These are phyloP conservation scores for Meliscaeva auricollis DNA, from an alignment of 2,888 invertebrate species.

Conservation along the genomic window DNA sequence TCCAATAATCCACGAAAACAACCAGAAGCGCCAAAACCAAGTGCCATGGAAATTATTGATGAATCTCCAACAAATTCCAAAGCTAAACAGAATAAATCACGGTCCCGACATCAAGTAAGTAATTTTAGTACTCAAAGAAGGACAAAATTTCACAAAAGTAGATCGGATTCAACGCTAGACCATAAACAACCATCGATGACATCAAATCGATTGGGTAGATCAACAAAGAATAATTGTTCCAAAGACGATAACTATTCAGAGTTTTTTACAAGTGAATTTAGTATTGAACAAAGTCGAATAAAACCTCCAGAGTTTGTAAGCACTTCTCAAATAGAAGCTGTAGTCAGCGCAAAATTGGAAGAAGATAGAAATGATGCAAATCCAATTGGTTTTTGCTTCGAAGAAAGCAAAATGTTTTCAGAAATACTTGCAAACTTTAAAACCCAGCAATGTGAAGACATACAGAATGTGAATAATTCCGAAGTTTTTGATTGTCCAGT, in stretches of 20 bases:
- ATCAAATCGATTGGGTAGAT: not conserved
- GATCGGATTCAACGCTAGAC: constrained; percentile 78
- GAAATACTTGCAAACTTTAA: constrained; percentile 51
- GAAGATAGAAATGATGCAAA: not conserved
- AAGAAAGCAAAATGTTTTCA: constrained; percentile 50
- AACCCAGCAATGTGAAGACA: constrained; percentile 9
- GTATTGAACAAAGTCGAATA: constrained; percentile 73
- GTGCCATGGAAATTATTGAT: constrained; percentile 78
- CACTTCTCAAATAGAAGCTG: constrained; percentile 78
- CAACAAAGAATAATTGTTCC: not conserved
- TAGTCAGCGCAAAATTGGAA: constrained; percentile 48
- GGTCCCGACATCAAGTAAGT: constrained; percentile 62
- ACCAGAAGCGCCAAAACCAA: constrained; percentile 21
- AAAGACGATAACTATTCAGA: constrained; percentile 78
- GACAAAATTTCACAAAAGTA: constrained; percentile 77
- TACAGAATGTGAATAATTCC: constrained; percentile 36
- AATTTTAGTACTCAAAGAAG: constrained; percentile 46
- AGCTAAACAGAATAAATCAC: constrained; percentile 63
- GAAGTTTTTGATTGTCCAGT: constrained; percentile 78
- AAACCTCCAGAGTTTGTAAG: constrained; percentile 70
- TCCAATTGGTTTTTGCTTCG: constrained; percentile 32
- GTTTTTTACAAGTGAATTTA: constrained; percentile 81
- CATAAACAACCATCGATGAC: constrained; percentile 57
- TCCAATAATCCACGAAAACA: constrained; percentile 23
- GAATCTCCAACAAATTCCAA: constrained; percentile 80